Evolutionary conservation across 2,888 invertebrate species (phyloP).

Genomic region (Patella pellucida): DNA sequence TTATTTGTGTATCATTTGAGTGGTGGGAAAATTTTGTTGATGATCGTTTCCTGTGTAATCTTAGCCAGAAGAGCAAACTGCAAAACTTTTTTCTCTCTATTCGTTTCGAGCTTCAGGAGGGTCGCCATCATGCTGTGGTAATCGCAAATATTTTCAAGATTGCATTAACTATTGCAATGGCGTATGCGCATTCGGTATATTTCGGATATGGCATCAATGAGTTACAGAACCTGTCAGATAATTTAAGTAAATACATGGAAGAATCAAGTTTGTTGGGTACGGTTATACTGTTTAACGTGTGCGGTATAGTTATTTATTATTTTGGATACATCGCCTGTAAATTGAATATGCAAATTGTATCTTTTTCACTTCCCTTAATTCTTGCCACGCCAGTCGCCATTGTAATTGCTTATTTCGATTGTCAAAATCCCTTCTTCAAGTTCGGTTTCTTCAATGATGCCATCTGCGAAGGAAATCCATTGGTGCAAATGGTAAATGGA

Average conservation of each 20-base stretch:
- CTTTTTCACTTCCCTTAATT: slow-evolving; percentile 70
- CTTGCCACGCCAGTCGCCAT: slow-evolving; percentile 67
- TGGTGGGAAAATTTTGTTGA: slow-evolving; percentile 63
- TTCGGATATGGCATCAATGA: background rate
- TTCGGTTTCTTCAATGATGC: background rate
- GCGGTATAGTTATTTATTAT: slow-evolving; percentile 63
- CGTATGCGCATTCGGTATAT: background rate
- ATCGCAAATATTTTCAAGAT: background rate
- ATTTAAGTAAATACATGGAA: background rate
- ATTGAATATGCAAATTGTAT: slow-evolving; percentile 71
- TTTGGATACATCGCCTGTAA: slow-evolving; percentile 73
- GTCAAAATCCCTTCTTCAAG: slow-evolving; percentile 19
- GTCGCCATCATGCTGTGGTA: slow-evolving; percentile 26
- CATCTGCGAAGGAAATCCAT: no score
- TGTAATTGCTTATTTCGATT: slow-evolving; percentile 32
- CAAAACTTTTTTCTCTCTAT: slow-evolving; percentile 29
- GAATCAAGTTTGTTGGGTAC: background rate
- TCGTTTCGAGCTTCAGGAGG: slow-evolving; percentile 31
- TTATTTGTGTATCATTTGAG: slow-evolving; percentile 51
- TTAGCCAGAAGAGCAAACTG: slow-evolving; percentile 18
- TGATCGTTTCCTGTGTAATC: slow-evolving; percentile 38
- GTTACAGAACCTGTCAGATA: background rate
- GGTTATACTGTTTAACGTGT: slow-evolving; percentile 11
- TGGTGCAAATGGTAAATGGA: no score
- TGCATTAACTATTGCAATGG: background rate